A percentile compares a stretch with the other conserved stretches of the same genome.
Evolutionary conservation across 2,113 vertebrate genomes (phyloP).

Genomic region (Tupaia chinensis): DNA sequence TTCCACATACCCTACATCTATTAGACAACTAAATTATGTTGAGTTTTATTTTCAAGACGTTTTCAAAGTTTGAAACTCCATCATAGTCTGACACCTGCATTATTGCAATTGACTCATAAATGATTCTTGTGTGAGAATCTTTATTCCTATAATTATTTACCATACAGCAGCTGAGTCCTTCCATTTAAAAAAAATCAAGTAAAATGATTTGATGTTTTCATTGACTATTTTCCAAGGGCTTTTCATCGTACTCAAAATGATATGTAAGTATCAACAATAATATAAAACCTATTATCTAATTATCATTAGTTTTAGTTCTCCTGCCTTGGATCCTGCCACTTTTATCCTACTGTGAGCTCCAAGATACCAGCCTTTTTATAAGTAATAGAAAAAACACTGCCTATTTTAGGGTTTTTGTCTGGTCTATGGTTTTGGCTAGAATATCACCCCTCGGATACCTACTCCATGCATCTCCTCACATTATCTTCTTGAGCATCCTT

Average conservation of each 20-base stretch:
- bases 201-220: not conserved
- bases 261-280: not conserved
- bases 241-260: not conserved
- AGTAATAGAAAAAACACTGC: not conserved
- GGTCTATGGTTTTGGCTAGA: not conserved
- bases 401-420: not conserved
- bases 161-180: rapidly evolving
- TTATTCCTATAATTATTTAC: not conserved
- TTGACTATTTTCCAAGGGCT: not conserved
- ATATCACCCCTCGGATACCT: not conserved
- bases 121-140: not conserved
- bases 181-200: not conserved
- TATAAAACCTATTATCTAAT: not conserved
- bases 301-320: not conserved
- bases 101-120: not conserved
- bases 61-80: not conserved
- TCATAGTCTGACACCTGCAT: not conserved
- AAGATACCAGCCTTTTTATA: not conserved
- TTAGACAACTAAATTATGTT: not conserved
- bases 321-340: not conserved
- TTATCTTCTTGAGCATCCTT: not conserved
- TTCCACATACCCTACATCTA: not conserved
- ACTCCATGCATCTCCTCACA: not conserved
- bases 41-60: not conserved
- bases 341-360: not conserved